Conservation (phyloP, 2,888 invertebrate species). For the Tetropium fuscum region DNA sequence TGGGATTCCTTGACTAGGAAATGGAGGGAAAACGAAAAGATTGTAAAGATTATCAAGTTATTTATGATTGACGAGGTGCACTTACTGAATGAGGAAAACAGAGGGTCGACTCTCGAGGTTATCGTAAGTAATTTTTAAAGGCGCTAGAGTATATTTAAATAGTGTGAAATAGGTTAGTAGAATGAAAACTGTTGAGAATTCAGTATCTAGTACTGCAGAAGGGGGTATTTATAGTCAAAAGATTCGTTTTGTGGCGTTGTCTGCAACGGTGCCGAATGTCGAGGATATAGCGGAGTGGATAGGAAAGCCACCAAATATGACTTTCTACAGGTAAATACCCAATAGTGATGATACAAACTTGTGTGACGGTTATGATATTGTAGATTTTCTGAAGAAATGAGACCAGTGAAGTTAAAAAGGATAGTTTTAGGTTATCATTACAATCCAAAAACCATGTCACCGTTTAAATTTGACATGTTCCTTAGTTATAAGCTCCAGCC, state of each 20-base stretch:
- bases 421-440: slow-evolving; percentile 79
- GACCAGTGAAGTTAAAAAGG: slow-evolving; percentile 80
- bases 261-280: slow-evolving; percentile 84
- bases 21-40: slow-evolving; percentile 75
- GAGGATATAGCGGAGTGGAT: slow-evolving; percentile 82
- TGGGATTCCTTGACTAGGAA: slow-evolving; percentile 85
- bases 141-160: background rate
- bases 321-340: slow-evolving; percentile 68
- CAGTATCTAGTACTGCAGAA: slow-evolving; percentile 7
- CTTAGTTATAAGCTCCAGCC: slow-evolving; percentile 81
- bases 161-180: slow-evolving; percentile 65
- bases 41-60: slow-evolving; percentile 74
- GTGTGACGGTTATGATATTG: too few species aligned
- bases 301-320: slow-evolving; percentile 67
- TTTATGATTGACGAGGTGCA: slow-evolving; percentile 86
- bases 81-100: slow-evolving; percentile 76
- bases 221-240: slow-evolving; percentile 36
- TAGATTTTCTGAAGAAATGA: slow-evolving; percentile 78
- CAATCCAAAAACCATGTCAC: slow-evolving; percentile 68
- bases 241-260: slow-evolving; percentile 79
- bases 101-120: slow-evolving; percentile 84
- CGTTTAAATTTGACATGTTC: slow-evolving; percentile 82
- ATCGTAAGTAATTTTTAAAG: slow-evolving; percentile 69
- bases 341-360: background rate
- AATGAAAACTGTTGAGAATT: slow-evolving; percentile 79